Evolutionary conservation across 1,140 invertebrate genomes (phyloP).

Genomic region (Lasioglossum albipes): DNA sequence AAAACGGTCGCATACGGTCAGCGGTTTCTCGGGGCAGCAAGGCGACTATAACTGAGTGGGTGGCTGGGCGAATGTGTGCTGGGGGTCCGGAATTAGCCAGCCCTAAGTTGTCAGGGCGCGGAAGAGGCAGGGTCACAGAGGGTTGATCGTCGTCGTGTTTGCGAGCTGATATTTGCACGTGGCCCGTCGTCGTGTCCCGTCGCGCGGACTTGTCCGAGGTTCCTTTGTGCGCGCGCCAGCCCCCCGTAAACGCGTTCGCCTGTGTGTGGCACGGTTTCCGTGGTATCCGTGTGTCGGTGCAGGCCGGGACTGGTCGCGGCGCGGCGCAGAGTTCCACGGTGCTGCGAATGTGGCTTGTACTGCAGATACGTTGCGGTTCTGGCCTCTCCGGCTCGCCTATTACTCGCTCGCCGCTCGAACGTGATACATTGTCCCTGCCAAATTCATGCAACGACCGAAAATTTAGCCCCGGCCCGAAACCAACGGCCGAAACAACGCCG

Average conservation of each 20-base stretch:
- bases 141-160: too few relatives aligned
- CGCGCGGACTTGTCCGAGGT: too few relatives aligned
- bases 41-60: too few relatives aligned
- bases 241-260: slow-evolving; percentile 20
- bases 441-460: slow-evolving; percentile 66
- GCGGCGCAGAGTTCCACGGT: slow-evolving; percentile 52
- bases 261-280: too few relatives aligned
- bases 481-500: slow-evolving; percentile 11
- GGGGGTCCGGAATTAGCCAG: too few relatives aligned
- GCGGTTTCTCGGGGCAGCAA: too few relatives aligned
- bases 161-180: too few relatives aligned
- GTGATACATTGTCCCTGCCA: slow-evolving; percentile 67
- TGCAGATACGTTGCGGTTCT: slow-evolving; percentile 74
- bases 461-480: slow-evolving; percentile 28
- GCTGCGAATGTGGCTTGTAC: slow-evolving; percentile 66
- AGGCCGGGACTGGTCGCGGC: not conserved
- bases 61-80: too few relatives aligned
- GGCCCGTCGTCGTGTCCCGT: too few relatives aligned
- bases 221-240: slow-evolving; percentile 13
- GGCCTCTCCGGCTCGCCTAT: slow-evolving; percentile 43
- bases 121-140: too few relatives aligned
- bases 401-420: slow-evolving; percentile 46
- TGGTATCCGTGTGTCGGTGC: not conserved
- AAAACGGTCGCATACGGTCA: too few relatives aligned
- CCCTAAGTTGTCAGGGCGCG: too few relatives aligned